Percentiles rank a stretch among this genome's conserved stretches.
Evolutionary conservation across 2,113 vertebrate species (phyloP).

Genomic region (Chaetodon trifascialis): DNA sequence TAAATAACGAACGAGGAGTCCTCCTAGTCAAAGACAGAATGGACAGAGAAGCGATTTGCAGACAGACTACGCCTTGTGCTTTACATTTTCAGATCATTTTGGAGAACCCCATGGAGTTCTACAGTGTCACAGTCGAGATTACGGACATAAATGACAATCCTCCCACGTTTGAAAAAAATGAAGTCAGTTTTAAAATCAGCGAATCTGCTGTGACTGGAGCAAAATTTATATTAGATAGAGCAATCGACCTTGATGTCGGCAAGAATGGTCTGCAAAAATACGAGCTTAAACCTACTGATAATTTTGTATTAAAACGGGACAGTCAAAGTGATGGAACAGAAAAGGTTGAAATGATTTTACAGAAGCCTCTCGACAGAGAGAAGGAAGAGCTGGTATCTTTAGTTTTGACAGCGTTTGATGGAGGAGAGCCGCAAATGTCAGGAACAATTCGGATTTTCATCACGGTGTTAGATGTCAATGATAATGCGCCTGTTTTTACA

Average conservation of each 20-base stretch:
- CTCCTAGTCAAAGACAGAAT: conserved; percentile 72
- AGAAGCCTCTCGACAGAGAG: conserved; percentile 74
- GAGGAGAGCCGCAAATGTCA: conserved; percentile 59
- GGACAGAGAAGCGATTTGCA: conserved; percentile 78
- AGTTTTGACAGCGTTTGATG: conserved; percentile 66
- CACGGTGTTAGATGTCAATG: conserved; percentile 42
- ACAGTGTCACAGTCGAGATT: too few relatives aligned
- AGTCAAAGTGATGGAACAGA: conserved; percentile 52
- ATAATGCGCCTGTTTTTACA: conserved; percentile 81
- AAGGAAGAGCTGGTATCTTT: conserved; percentile 45
- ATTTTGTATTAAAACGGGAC: conserved; percentile 74
- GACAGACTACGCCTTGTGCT: conserved; percentile 74
- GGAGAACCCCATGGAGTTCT: too few relatives aligned
- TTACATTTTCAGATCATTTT: conserved; percentile 78
- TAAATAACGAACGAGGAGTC: conserved; percentile 73
- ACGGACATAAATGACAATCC: too few relatives aligned
- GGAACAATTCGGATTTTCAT: conserved; percentile 63
- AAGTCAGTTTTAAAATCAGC: conserved; percentile 71
- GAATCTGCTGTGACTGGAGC: conserved; percentile 64
- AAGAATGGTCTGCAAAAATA: conserved; percentile 84
- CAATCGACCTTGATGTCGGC: conserved; percentile 83
- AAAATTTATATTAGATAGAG: conserved; percentile 79
- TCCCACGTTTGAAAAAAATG: conserved; percentile 10
- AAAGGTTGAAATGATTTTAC: conserved; percentile 65
- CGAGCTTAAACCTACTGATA: conserved; percentile 71